phyloP scores from a whole-genome alignment of 2,113 vertebrate genomes.

The Anthoscopus minutus region DNA sequence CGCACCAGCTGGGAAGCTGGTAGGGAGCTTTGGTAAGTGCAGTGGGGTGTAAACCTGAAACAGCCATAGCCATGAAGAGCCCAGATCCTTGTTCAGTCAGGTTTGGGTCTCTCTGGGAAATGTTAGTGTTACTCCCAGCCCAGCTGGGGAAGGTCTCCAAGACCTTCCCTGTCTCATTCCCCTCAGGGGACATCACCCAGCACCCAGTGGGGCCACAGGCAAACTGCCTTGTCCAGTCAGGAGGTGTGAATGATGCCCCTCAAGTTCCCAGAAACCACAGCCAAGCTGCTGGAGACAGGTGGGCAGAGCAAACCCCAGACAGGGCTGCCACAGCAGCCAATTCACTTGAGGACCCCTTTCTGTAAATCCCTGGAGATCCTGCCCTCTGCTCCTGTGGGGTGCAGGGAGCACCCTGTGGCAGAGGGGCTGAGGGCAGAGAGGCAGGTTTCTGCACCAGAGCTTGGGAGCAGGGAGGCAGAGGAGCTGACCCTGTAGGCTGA shows the following conservation, averaged over 20 bases:
- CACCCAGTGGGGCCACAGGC: background rate
- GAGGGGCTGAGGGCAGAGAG: background rate
- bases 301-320: conserved; percentile 82
- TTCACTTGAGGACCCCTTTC: background rate
- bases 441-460: conserved; percentile 74
- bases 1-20: background rate
- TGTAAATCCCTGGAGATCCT: background rate
- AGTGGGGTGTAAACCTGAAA: background rate
- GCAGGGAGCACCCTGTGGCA: rapidly evolving
- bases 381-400: background rate
- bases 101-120: background rate
- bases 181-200: background rate
- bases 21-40: background rate
- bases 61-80: background rate
- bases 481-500: background rate
- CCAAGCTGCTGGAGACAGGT: conserved; percentile 46
- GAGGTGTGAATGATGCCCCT: conserved; percentile 71
- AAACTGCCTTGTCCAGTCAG: conserved; percentile 23
- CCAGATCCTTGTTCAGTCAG: rapidly evolving
- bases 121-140: background rate
- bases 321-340: background rate
- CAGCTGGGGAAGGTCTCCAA: background rate
- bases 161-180: background rate
- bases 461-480: conserved; percentile 62
- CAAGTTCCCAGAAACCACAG: conserved; percentile 72